These are phyloP conservation scores for Arremon aurantiirostris DNA, from an alignment of 2,797 vertebrate genomes.

Conservation along the genomic window DNA sequence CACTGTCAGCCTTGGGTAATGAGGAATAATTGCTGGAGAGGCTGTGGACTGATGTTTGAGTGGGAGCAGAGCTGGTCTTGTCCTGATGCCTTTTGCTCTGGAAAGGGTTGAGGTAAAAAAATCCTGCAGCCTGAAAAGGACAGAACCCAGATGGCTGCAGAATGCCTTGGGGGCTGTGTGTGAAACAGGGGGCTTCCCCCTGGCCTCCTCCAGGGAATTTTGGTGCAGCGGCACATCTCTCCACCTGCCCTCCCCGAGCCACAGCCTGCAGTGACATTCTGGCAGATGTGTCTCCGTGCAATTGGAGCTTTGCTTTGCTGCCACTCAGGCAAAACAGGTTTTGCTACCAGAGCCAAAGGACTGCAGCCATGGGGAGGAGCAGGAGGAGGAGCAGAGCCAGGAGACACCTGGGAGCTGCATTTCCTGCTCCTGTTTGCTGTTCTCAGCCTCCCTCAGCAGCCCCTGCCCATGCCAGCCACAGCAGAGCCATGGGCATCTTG, in stretches of 20 bases:
- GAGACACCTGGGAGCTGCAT: constrained; percentile 26
- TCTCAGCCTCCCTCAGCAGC: constrained; percentile 1
- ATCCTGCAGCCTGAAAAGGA: neutral
- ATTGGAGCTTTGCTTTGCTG: neutral
- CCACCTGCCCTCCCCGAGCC: neutral
- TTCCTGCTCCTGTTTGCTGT: neutral
- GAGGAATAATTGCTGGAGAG: neutral
- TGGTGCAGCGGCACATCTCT: neutral
- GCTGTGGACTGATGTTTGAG: neutral
- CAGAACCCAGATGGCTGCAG: neutral
- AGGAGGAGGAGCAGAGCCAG: constrained; percentile 46
- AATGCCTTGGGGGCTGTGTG: neutral
- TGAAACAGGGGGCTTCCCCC: neutral
- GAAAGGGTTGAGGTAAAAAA: neutral
- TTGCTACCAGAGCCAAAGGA: constrained; percentile 38
- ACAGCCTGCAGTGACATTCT: fast-evolving
- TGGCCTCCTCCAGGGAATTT: neutral
- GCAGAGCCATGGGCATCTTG: neutral
- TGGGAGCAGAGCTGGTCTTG: neutral
- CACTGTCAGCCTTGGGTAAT: neutral
- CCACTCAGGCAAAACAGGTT: neutral
- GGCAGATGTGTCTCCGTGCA: neutral
- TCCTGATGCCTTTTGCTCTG: neutral
- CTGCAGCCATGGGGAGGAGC: constrained; percentile 37
- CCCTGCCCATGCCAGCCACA: neutral